These are phyloP conservation scores for Hoplostethus atlanticus DNA, from an alignment of 2,797 vertebrate species.

Conservation along the genomic window DNA sequence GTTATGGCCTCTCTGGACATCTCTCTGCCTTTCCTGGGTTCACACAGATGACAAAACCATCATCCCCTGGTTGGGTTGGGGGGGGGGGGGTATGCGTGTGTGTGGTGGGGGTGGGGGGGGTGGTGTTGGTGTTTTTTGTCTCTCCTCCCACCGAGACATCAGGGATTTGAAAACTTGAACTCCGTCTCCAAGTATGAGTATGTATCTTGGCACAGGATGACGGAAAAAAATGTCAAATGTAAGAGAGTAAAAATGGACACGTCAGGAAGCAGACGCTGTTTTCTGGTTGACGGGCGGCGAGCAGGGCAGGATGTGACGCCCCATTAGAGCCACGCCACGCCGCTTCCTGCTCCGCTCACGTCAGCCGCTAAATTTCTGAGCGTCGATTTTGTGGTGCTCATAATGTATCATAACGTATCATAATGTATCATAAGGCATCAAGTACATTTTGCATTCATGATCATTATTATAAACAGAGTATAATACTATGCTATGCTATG, in stretches of 20 bases:
- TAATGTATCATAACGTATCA: no score
- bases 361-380: background rate
- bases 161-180: slow-evolving; percentile 53
- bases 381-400: no score
- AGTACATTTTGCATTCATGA: no score
- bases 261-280: slow-evolving; percentile 61
- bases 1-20: slow-evolving; percentile 55
- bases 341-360: slow-evolving; percentile 32
- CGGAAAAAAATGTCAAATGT: slow-evolving; percentile 69
- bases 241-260: slow-evolving; percentile 41
- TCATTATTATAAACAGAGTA: no score
- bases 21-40: slow-evolving; percentile 51
- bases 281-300: slow-evolving; percentile 63
- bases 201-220: slow-evolving; percentile 64
- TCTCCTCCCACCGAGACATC: slow-evolving; percentile 40
- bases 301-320: slow-evolving; percentile 47
- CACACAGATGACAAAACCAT: slow-evolving; percentile 73
- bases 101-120: background rate
- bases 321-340: slow-evolving; percentile 15
- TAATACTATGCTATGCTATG: no score
- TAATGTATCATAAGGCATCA: no score
- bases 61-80: background rate
- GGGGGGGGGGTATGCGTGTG: background rate
- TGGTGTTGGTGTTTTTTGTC: no score
- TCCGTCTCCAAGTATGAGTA: slow-evolving; percentile 55